These are phyloP conservation scores for Elymnias hypermnestra DNA, from an alignment of 1,140 invertebrate genomes.

Conservation along the genomic window DNA sequence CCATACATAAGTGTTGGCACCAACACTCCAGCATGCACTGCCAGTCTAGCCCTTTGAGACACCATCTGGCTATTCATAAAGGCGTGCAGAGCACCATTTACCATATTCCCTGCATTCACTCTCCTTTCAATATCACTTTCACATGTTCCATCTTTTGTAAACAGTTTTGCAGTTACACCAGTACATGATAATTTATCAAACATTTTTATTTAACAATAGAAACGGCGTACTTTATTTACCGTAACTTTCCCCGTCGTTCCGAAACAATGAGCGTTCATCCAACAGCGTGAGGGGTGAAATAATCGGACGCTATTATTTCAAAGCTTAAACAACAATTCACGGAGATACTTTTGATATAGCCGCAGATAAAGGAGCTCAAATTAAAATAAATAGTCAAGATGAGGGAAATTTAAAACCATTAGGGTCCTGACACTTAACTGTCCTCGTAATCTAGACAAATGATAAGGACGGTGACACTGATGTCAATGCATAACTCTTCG, in stretches of 20 bases:
- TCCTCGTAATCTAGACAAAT: neutral
- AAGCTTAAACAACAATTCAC: neutral
- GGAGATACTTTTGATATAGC: neutral
- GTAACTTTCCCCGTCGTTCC: neutral
- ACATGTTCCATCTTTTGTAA: too few species aligned
- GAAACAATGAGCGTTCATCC: neutral
- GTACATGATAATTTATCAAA: too few species aligned
- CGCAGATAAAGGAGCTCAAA: conserved; percentile 1
- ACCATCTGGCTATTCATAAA: too few species aligned
- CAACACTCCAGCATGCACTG: too few species aligned
- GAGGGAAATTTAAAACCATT: conserved; percentile 3
- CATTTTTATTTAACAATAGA: too few species aligned
- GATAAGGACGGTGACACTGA: neutral
- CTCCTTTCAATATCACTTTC: too few species aligned
- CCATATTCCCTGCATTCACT: too few species aligned
- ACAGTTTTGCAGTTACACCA: too few species aligned
- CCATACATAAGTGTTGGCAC: too few species aligned
- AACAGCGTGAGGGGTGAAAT: neutral
- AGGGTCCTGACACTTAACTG: neutral
- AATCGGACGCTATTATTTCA: conserved; percentile 3
- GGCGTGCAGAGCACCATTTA: too few species aligned
- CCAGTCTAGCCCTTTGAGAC: too few species aligned
- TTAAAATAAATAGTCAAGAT: conserved; percentile 4
- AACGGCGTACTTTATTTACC: neutral
- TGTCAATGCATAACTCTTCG: too few species aligned